Evolutionary conservation across 2,113 vertebrate species (phyloP), one percentile per base, ranked within the genome.

Genomic region (Mormyrus lacerda): DNA sequence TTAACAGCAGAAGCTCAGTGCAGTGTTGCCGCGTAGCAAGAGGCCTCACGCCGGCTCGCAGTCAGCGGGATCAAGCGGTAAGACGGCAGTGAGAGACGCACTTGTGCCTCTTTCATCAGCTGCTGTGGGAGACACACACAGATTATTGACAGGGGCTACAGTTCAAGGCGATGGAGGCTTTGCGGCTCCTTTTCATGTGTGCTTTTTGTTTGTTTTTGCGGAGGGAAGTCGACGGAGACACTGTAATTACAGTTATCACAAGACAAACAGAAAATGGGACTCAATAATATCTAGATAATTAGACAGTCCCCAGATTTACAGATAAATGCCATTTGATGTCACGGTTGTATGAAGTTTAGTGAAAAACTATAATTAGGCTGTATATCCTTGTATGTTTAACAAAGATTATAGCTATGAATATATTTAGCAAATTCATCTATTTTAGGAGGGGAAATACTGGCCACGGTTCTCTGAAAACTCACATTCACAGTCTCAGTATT

Each of bases 211-310:
- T 93, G 94, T 94, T 95, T 94, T 94, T 92, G 51, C 91, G 94
- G 92, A 92, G 91, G 93, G 91, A 93, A 94, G 90, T 91, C 92
- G 92, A 93, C 91, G 93, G 92, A 93, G 91, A 93, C 93, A 92
- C 94, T 95, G 93, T 95, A 95, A 96, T 96, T 96, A 96, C 95
- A 93, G 93, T 94, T 94, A 95, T 96, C 94, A 94, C 93, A 95
- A 94, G 94, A 94, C 94, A 92, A 94, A 93, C 91, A 91, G 88
- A 91, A 91, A 92, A 90, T 91, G 92, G 84, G 85, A 24, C 44
- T n/a, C 24, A 47, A 47, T 84, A 45, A 84, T 84, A 47, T 44
- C 10, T 8, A 84, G 44, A 84, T 84, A 47, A 45, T 24, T 47
- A 45, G 44, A 84, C 82, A 84, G 79, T 11, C 21, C 82, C 42